These are phyloP conservation scores for Cactoblastis cactorum DNA, from an alignment of 2,888 invertebrate species.

Conservation along the genomic window DNA sequence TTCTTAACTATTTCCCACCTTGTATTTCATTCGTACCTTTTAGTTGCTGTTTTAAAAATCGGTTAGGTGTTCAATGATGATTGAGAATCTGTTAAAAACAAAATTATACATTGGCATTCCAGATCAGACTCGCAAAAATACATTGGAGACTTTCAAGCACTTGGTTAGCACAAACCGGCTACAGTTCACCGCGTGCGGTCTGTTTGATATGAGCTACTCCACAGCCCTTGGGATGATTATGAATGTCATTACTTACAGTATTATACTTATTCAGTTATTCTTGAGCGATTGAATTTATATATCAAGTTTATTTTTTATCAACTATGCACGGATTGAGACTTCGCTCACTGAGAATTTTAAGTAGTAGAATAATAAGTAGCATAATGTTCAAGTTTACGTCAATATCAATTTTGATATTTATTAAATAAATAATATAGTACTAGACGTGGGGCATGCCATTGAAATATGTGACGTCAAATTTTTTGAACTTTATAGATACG, in stretches of 20 bases:
- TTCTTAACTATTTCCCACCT: slow-evolving; percentile 43
- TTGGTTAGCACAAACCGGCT: slow-evolving; percentile 41
- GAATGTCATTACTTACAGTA: slow-evolving; percentile 54
- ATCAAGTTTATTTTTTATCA: not conserved
- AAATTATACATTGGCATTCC: too few relatives aligned
- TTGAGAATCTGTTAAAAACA: too few relatives aligned
- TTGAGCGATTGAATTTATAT: slow-evolving; percentile 18
- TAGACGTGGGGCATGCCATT: too few relatives aligned
- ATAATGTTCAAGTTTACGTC: too few relatives aligned
- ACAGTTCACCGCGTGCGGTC: slow-evolving; percentile 44
- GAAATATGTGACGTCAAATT: too few relatives aligned
- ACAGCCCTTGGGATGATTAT: slow-evolving; percentile 47
- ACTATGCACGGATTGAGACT: too few relatives aligned
- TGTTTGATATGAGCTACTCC: slow-evolving; percentile 46
- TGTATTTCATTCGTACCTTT: slow-evolving; percentile 38
- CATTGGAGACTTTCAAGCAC: slow-evolving; percentile 46
- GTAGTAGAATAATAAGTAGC: too few relatives aligned
- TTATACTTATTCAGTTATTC: slow-evolving; percentile 52
- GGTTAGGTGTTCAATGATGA: too few relatives aligned
- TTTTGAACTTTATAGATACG: too few relatives aligned
- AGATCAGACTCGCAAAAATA: slow-evolving; percentile 38
- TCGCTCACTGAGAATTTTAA: too few relatives aligned
- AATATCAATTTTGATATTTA: too few relatives aligned
- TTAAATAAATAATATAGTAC: too few relatives aligned
- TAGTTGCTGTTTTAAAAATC: slow-evolving; percentile 36